These are phyloP conservation scores for Melanargia galathea DNA, from an alignment of 2,888 invertebrate species.

Conservation along the genomic window DNA sequence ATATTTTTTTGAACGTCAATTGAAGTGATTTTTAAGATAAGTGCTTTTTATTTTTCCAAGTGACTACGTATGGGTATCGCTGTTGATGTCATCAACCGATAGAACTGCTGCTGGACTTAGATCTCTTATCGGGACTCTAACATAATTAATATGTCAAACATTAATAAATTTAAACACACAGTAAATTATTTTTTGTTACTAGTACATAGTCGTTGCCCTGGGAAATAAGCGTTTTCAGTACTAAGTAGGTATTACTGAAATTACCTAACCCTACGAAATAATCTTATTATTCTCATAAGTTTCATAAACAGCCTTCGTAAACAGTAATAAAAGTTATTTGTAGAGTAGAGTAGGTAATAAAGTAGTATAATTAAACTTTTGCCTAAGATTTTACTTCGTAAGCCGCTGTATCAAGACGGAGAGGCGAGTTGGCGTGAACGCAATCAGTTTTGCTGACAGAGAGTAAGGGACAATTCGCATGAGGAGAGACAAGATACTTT, in stretches of 20 bases:
- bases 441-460: constrained; percentile 24
- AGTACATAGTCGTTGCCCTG: neutral
- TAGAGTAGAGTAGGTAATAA: neutral
- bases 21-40: no score
- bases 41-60: no score
- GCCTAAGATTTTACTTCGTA: constrained; percentile 10
- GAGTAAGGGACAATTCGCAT: constrained; percentile 22
- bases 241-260: neutral
- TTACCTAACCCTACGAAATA: neutral
- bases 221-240: neutral
- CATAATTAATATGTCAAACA: no score
- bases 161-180: no score
- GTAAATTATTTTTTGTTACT: neutral
- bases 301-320: neutral
- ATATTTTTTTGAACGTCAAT: no score
- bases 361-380: constrained; percentile 14
- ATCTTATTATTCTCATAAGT: neutral
- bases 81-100: no score
- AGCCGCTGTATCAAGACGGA: constrained; percentile 17
- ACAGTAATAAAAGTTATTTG: constrained; percentile 4
- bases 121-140: no score
- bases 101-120: no score
- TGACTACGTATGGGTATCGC: no score
- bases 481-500: no score
- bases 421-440: neutral